Percentiles rank a stretch among this genome's conserved stretches.
These are phyloP conservation scores for Globia sparganii DNA, from an alignment of 2,888 invertebrate genomes.

Conservation along the genomic window DNA sequence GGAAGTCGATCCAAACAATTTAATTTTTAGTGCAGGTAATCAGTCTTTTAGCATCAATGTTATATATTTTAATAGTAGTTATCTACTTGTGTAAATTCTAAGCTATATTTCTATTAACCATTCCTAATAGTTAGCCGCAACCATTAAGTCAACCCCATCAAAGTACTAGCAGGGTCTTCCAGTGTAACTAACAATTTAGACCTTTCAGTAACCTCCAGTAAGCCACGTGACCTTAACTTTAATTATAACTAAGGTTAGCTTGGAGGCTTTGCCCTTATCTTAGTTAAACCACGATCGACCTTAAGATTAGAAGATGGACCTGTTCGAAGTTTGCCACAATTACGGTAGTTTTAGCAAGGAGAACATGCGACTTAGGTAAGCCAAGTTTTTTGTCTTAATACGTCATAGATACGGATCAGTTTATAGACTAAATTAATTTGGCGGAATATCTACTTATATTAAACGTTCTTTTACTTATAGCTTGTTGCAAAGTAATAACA, in stretches of 20 bases:
- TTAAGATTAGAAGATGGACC: constrained; percentile 53
- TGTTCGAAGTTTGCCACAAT: constrained; percentile 29
- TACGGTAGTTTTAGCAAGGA: constrained; percentile 10
- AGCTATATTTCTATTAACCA: not conserved
- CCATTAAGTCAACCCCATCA: constrained; percentile 32
- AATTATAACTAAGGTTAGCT: constrained; percentile 60
- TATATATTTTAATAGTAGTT: not conserved
- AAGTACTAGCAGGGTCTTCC: constrained; percentile 16
- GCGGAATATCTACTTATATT: not conserved
- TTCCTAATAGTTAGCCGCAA: constrained; percentile 3
- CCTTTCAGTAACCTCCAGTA: constrained; percentile 53
- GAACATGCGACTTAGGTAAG: not conserved
- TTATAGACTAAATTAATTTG: not conserved
- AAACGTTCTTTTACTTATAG: no score
- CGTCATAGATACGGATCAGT: not conserved
- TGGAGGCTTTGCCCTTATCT: constrained; percentile 53
- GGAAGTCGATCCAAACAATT: not conserved
- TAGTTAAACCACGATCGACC: constrained; percentile 48
- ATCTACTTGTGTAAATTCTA: no score
- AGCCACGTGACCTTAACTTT: constrained; percentile 61
- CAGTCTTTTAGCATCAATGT: not conserved
- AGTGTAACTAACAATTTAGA: constrained; percentile 52
- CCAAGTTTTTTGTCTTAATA: not conserved
- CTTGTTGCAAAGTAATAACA: not conserved
- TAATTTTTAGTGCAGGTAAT: not conserved